Conservation (phyloP, 2,113 vertebrate genomes). For the Tylochromis polylepis region DNA sequence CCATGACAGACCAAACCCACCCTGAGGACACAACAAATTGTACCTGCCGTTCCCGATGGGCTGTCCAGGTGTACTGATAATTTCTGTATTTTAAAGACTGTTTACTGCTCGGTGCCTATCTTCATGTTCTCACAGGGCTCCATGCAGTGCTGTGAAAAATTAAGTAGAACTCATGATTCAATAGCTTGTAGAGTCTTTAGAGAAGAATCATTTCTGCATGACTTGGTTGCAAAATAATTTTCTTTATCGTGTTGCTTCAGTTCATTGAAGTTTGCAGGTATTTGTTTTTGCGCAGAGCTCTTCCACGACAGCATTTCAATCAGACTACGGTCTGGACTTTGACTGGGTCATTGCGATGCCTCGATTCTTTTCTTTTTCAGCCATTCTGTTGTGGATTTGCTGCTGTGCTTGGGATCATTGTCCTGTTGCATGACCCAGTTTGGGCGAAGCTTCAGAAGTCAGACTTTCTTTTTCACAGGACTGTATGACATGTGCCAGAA, state of each 20-base stretch:
- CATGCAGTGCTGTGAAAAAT: not conserved
- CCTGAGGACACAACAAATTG: not conserved
- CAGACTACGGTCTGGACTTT: not conserved
- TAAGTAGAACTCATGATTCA: not conserved
- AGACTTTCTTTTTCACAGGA: not conserved
- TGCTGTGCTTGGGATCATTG: not conserved
- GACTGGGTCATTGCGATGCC: not conserved
- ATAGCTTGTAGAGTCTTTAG: not conserved
- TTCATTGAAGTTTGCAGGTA: not conserved
- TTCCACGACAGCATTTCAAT: not conserved
- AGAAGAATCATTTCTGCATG: not conserved
- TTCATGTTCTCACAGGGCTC: constrained; percentile 4
- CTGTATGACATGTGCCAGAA: not conserved
- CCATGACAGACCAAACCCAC: not conserved
- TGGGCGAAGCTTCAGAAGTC: not conserved
- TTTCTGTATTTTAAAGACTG: not conserved
- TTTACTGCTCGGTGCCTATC: not conserved
- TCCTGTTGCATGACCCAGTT: not conserved
- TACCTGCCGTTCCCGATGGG: not conserved
- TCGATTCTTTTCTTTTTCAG: not conserved
- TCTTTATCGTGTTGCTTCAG: not conserved
- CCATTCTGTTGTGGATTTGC: constrained; percentile 6
- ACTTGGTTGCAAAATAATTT: not conserved
- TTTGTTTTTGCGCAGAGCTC: not conserved
- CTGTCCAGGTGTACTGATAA: not conserved